Conservation (phyloP, 2,113 vertebrate species). For the Sander lucioperca region DNA sequence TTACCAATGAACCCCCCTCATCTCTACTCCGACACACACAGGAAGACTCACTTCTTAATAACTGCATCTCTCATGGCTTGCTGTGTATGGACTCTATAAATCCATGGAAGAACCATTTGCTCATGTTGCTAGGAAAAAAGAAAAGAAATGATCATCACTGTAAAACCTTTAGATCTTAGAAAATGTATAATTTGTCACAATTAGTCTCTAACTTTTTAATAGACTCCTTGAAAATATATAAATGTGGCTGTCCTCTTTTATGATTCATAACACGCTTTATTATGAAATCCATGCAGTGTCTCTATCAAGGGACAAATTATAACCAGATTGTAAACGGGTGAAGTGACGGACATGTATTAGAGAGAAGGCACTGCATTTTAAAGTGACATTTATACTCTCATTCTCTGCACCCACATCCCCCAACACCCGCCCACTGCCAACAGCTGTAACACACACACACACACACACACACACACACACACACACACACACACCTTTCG, state of each 20-base stretch:
- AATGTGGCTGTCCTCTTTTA: neutral
- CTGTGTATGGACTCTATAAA: constrained; percentile 6
- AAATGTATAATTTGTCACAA: constrained; percentile 8
- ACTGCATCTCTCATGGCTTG: constrained; percentile 19
- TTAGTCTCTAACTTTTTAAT: constrained; percentile 11
- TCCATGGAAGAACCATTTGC: constrained; percentile 2
- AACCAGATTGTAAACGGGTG: constrained; percentile 33
- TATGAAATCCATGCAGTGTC: constrained; percentile 14
- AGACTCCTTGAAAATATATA: neutral
- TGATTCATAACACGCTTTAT: constrained; percentile 13
- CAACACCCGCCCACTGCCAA: constrained; percentile 52
- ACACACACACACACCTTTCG: neutral
- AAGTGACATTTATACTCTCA: constrained; percentile 43
- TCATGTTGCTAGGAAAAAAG: neutral
- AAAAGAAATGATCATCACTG: neutral
- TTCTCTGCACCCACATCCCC: constrained; percentile 53
- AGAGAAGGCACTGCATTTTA: constrained; percentile 42
- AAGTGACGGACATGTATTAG: constrained; percentile 40
- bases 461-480: neutral
- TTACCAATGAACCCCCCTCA: constrained; percentile 5
- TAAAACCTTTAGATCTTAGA: constrained; percentile 1
- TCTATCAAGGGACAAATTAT: constrained; percentile 19
- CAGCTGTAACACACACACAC: constrained; percentile 19
- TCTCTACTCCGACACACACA: constrained; percentile 1
- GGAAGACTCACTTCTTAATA: constrained; percentile 37